Evolutionary conservation across 2,888 invertebrate species (phyloP).

Genomic region (Desoria tigrina): DNA sequence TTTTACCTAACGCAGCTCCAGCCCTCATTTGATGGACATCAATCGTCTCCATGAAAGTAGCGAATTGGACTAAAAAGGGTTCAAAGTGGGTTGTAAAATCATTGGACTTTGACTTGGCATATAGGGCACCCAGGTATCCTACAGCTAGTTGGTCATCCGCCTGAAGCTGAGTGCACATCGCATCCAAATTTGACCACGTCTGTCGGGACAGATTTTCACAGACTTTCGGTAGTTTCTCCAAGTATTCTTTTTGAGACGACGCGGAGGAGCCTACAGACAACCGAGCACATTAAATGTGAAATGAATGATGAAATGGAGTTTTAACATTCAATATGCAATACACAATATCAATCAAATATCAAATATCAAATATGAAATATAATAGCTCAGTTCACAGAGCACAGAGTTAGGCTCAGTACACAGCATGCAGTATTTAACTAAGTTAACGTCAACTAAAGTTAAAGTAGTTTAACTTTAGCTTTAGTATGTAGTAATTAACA

Average conservation of each 20-base stretch:
- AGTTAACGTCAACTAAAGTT: no score
- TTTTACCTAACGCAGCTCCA: constrained; percentile 26
- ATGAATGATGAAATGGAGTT: no score
- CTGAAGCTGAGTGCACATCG: neutral
- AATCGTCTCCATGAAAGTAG: constrained; percentile 23
- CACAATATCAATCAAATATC: no score
- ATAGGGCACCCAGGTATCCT: constrained; percentile 35
- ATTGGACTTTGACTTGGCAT: constrained; percentile 43
- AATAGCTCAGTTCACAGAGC: no score
- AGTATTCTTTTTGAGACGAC: constrained; percentile 14
- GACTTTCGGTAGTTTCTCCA: constrained; percentile 4
- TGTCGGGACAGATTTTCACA: neutral
- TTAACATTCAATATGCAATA: no score
- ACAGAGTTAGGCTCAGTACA: no score
- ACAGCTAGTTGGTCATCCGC: constrained; percentile 26
- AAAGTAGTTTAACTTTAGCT: no score
- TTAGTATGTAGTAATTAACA: no score
- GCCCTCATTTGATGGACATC: constrained; percentile 17
- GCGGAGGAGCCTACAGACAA: no score
- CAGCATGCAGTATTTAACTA: no score
- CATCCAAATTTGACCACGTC: neutral
- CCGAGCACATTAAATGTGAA: no score
- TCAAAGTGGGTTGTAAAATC: constrained; percentile 44
- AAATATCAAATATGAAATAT: no score
- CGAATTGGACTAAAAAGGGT: constrained; percentile 37